Evolutionary conservation across 2,797 vertebrate species (phyloP).

Genomic region (Sandelia bainsii): DNA sequence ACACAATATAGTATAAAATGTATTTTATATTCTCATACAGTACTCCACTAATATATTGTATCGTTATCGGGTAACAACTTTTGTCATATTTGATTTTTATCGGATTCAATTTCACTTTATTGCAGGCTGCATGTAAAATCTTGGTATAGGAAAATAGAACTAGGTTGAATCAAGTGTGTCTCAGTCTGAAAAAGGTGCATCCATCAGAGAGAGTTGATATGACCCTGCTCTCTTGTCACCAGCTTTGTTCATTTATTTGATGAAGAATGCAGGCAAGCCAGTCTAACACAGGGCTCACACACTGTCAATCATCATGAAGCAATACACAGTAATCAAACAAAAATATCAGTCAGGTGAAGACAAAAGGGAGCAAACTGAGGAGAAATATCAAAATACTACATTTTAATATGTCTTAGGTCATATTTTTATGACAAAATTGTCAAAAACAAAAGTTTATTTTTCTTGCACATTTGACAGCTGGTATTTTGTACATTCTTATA

Average conservation of each 20-base stretch:
- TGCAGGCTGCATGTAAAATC: constrained; percentile 8
- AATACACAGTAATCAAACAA: constrained; percentile 50
- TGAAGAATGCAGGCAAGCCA: constrained; percentile 49
- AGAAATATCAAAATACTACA: constrained; percentile 32
- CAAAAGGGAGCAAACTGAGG: constrained; percentile 23
- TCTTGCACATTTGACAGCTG: constrained; percentile 13
- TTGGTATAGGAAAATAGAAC: constrained; percentile 19
- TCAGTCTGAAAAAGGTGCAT: constrained; percentile 23
- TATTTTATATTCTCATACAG: neutral
- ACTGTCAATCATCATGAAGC: constrained; percentile 56
- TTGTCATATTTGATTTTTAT: neutral
- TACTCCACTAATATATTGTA: neutral
- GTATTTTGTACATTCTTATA: constrained; percentile 11
- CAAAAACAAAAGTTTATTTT: constrained; percentile 36
- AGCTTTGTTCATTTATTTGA: constrained; percentile 47
- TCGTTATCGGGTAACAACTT: neutral
- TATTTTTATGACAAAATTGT: constrained; percentile 32
- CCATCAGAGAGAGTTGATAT: constrained; percentile 33
- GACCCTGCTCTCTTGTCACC: constrained; percentile 37
- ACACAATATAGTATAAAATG: neutral
- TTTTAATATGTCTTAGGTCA: constrained; percentile 45
- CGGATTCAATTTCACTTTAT: neutral
- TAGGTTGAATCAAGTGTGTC: constrained; percentile 11
- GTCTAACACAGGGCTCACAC: constrained; percentile 39
- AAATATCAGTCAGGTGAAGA: constrained; percentile 33